Conservation (phyloP, 2,113 vertebrate genomes). For the Pycnonotus jocosus region DNA sequence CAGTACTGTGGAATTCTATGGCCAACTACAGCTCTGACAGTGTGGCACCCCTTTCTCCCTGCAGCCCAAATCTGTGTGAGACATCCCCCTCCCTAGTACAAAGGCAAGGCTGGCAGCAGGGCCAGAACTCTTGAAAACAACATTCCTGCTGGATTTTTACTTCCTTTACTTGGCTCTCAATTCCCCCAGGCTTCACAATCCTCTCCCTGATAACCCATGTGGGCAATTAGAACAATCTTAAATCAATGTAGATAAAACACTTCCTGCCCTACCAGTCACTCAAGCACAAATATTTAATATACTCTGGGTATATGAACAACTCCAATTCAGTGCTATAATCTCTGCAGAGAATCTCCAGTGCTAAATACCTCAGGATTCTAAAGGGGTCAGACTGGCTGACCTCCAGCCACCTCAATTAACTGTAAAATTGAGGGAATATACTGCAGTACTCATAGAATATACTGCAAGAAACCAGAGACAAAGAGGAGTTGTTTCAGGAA, state of each 20-base stretch:
- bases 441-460: background rate
- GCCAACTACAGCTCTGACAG: background rate
- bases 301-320: background rate
- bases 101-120: background rate
- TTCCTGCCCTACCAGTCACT: background rate
- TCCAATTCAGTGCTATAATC: background rate
- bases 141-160: background rate
- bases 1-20: background rate
- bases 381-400: background rate
- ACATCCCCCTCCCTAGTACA: background rate
- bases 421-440: background rate
- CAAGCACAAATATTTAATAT: background rate
- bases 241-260: background rate
- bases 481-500: background rate
- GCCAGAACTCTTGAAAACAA: background rate
- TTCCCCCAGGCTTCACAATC: background rate
- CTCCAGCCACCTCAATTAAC: background rate
- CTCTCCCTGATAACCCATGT: background rate
- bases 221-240: background rate
- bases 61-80: background rate
- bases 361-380: background rate
- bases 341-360: background rate
- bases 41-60: background rate
- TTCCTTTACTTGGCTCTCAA: background rate
- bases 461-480: background rate